Conservation (phyloP, 1,140 invertebrate species). For the Druon quercuslanigerum region DNA sequence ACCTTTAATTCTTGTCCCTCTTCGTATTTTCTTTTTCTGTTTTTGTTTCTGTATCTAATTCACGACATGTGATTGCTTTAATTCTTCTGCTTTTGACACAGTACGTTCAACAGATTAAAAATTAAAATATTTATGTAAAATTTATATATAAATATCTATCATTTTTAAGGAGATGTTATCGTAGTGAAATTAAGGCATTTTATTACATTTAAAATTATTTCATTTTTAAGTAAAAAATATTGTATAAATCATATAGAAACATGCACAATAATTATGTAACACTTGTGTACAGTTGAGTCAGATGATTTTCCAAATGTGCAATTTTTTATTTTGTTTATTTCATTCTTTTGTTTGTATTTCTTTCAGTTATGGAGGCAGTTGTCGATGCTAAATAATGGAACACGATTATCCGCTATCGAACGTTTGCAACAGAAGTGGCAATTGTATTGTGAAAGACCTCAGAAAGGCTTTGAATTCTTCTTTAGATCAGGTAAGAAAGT, state of each 20-base stretch:
- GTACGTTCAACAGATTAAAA: too few relatives aligned
- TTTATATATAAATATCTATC: too few relatives aligned
- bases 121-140: too few relatives aligned
- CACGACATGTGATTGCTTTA: too few relatives aligned
- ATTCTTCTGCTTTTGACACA: too few relatives aligned
- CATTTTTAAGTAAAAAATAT: conserved; percentile 1
- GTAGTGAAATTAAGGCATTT: too few relatives aligned
- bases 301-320: conserved; percentile 13
- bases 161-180: too few relatives aligned
- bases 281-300: background rate
- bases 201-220: too few relatives aligned
- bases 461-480: conserved; percentile 95
- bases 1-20: too few relatives aligned
- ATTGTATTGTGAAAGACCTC: conserved; percentile 82
- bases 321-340: conserved; percentile 28
- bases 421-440: conserved; percentile 76
- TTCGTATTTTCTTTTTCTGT: too few relatives aligned
- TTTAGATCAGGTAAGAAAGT: conserved; percentile 79
- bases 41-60: too few relatives aligned
- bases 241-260: conserved; percentile 5
- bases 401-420: conserved; percentile 61
- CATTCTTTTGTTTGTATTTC: conserved; percentile 22
- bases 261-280: background rate
- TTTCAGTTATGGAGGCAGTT: conserved; percentile 61
- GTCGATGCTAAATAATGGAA: conserved; percentile 60